phyloP scores from a whole-genome alignment of 1,140 invertebrate genomes.

The Drosophila subobscura region DNA sequence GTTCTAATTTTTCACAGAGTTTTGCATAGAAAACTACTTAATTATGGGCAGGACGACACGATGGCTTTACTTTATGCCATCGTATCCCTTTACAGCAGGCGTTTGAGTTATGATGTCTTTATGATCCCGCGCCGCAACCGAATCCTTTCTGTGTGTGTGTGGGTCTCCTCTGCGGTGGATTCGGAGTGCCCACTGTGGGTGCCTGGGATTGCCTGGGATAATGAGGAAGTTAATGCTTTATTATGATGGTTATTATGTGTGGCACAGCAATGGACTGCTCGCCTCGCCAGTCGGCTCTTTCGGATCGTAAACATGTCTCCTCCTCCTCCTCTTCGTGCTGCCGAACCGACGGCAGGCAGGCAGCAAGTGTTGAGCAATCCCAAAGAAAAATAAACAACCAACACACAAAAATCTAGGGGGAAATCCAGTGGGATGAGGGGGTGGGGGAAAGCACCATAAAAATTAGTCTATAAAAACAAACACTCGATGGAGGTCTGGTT shows the following conservation, averaged over 20 bases:
- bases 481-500: slow-evolving; percentile 53
- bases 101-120: slow-evolving; percentile 77
- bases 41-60: slow-evolving; percentile 46
- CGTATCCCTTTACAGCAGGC: slow-evolving; percentile 65
- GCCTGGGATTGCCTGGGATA: slow-evolving; percentile 39
- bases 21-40: slow-evolving; percentile 76
- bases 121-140: slow-evolving; percentile 55
- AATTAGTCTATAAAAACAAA: slow-evolving; percentile 82
- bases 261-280: slow-evolving; percentile 20
- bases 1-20: slow-evolving; percentile 57
- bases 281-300: too few relatives aligned
- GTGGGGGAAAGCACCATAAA: slow-evolving; percentile 62
- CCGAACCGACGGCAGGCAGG: neutral
- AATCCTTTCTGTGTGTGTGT: slow-evolving; percentile 50
- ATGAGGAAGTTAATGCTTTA: slow-evolving; percentile 78
- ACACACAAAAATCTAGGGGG: slow-evolving; percentile 2
- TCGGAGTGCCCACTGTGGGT: too few relatives aligned
- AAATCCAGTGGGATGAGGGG: slow-evolving; percentile 17
- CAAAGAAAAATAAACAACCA: slow-evolving; percentile 63
- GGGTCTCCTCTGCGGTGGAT: too few relatives aligned
- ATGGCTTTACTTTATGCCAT: neutral
- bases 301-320: slow-evolving; percentile 29
- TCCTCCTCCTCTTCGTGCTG: neutral
- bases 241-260: slow-evolving; percentile 77
- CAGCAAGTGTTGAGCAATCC: slow-evolving; percentile 74